Evolutionary conservation across 2,797 vertebrate genomes (phyloP).

Genomic region (Botia kubotai): DNA sequence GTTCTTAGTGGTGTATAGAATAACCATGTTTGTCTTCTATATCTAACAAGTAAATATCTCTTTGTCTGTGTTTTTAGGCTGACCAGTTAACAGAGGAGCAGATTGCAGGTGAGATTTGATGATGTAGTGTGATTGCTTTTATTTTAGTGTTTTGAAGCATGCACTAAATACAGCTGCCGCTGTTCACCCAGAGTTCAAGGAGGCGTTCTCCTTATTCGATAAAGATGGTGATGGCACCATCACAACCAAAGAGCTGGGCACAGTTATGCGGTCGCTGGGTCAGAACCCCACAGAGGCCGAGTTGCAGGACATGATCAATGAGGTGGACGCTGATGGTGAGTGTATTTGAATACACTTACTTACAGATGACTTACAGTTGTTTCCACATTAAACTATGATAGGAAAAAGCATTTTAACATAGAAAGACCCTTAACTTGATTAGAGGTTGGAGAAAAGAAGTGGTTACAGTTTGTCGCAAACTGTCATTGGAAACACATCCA

Average conservation of each 20-base stretch:
- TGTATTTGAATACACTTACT: slow-evolving; percentile 26
- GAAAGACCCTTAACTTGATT: neutral
- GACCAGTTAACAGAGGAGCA: slow-evolving; percentile 99
- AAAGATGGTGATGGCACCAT: slow-evolving; percentile 99
- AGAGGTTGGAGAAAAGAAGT: neutral
- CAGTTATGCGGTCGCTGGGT: slow-evolving; percentile 98
- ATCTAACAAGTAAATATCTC: slow-evolving; percentile 23
- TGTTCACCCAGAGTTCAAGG: slow-evolving; percentile 92
- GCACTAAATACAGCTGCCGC: neutral
- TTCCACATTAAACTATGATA: neutral
- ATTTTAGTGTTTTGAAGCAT: neutral
- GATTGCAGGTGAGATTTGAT: slow-evolving; percentile 85
- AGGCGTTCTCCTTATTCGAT: slow-evolving; percentile 99
- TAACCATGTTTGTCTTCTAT: neutral
- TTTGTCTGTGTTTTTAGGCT: slow-evolving; percentile 78
- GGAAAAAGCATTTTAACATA: neutral
- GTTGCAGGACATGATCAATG: slow-evolving; percentile 99
- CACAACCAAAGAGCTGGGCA: slow-evolving; percentile 99
- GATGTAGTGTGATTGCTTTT: neutral
- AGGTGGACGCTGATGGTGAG: slow-evolving; percentile 98
- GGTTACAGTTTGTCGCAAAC: too few species aligned
- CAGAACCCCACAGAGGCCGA: slow-evolving; percentile 99
- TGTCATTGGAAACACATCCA: slow-evolving; percentile 18
- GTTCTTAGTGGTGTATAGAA: neutral
- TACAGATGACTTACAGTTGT: neutral